Evolutionary conservation across 2,113 vertebrate genomes (phyloP).

Genomic region (Pseudopipra pipra): DNA sequence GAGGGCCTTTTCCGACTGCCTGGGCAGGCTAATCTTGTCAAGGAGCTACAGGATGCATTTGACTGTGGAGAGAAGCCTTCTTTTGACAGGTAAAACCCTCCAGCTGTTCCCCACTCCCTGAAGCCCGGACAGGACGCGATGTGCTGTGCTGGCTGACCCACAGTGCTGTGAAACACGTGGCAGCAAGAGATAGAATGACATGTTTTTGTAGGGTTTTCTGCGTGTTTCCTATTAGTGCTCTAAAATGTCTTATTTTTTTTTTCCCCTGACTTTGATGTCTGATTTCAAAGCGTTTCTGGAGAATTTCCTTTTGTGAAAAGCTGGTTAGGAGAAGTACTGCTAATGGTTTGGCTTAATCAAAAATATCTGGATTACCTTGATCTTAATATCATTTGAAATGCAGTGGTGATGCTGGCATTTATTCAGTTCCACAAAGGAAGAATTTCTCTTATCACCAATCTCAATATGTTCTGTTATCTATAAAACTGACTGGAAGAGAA

Average conservation of each 20-base stretch:
- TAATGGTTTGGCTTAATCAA: background rate
- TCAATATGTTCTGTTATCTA: background rate
- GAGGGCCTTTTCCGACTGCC: slow-evolving; percentile 94
- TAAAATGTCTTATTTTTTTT: background rate
- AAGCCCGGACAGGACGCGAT: background rate
- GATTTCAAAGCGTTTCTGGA: background rate
- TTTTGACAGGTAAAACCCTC: slow-evolving; percentile 87
- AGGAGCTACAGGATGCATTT: slow-evolving; percentile 95
- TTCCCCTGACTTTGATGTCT: background rate
- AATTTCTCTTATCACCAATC: background rate
- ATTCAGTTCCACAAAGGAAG: background rate
- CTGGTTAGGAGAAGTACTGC: background rate
- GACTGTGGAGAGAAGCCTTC: slow-evolving; percentile 96
- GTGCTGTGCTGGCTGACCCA: background rate
- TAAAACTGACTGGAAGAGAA: background rate
- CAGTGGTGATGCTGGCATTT: background rate
- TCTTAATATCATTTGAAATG: background rate
- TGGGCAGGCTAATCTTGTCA: slow-evolving; percentile 95
- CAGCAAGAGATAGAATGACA: background rate
- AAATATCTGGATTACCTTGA: slow-evolving; percentile 16
- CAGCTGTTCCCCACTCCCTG: background rate
- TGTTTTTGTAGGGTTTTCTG: background rate
- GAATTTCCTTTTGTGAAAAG: background rate
- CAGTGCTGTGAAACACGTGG: background rate
- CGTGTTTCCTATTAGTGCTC: background rate